phyloP scores from a whole-genome alignment of 1,140 invertebrate genomes.

The Drosophila littoralis region DNA sequence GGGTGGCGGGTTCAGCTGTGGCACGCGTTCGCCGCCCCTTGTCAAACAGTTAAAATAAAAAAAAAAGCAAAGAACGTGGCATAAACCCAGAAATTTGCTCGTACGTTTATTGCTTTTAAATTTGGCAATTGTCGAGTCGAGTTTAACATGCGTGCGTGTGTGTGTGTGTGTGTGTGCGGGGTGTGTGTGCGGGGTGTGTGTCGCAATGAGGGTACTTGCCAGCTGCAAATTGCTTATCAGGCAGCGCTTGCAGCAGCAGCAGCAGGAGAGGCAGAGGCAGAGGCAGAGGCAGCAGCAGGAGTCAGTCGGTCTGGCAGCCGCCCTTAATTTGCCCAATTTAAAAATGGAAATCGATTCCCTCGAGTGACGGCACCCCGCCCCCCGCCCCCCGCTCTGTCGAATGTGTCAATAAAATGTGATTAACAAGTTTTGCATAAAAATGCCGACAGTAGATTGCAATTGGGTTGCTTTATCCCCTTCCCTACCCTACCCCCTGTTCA shows the following conservation, averaged over 20 bases:
- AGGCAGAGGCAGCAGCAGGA: slow-evolving; percentile 26
- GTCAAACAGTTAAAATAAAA: slow-evolving; percentile 54
- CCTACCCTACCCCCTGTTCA: slow-evolving; percentile 9
- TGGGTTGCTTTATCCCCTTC: slow-evolving; percentile 27
- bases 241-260: slow-evolving; percentile 53
- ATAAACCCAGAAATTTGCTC: slow-evolving; percentile 77
- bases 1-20: not conserved
- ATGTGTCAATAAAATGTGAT: slow-evolving; percentile 82
- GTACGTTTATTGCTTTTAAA: slow-evolving; percentile 83
- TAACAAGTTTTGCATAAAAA: slow-evolving; percentile 79
- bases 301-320: slow-evolving; percentile 42
- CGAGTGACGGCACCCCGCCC: slow-evolving; percentile 34
- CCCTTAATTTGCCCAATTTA: slow-evolving; percentile 83
- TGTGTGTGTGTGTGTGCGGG: slow-evolving; percentile 32
- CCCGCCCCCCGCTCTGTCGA: not conserved
- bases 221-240: slow-evolving; percentile 75
- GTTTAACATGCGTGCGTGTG: slow-evolving; percentile 26
- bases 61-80: slow-evolving; percentile 45
- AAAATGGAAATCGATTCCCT: slow-evolving; percentile 82
- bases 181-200: slow-evolving; percentile 33
- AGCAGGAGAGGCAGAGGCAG: slow-evolving; percentile 26
- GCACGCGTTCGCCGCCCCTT: slow-evolving; percentile 42
- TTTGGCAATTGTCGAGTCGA: slow-evolving; percentile 77
- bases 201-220: slow-evolving; percentile 37
- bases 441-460: slow-evolving; percentile 65